Conservation (phyloP, 2,113 vertebrate species). For the Pedionomus torquatus region DNA sequence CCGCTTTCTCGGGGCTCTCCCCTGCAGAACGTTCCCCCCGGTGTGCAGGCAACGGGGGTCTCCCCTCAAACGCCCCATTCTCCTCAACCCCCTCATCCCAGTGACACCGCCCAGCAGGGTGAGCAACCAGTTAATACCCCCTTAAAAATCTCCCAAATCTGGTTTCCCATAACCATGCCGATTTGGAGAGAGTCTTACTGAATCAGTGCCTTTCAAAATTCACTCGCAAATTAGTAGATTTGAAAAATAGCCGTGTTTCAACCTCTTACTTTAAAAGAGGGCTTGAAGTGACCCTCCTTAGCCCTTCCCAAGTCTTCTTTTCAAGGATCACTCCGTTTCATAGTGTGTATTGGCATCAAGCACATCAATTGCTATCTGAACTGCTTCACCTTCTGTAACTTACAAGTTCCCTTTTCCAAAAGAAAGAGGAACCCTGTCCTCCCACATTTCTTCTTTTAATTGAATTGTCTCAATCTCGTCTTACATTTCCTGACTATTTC, state of each 20-base stretch:
- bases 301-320: not conserved
- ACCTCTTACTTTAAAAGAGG: not conserved
- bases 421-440: not conserved
- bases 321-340: not conserved
- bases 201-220: too few species aligned
- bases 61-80: accelerated
- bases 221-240: not conserved
- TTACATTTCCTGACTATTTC: not conserved
- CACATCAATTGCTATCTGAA: not conserved
- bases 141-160: not conserved
- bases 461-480: not conserved
- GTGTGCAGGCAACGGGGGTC: not conserved
- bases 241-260: not conserved
- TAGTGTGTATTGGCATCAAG: not conserved
- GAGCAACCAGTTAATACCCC: not conserved
- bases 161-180: not conserved
- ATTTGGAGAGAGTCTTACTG: accelerated
- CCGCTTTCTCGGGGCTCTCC: not conserved
- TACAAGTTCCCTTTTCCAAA: not conserved
- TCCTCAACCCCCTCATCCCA: not conserved
- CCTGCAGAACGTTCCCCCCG: not conserved
- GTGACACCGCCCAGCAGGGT: not conserved
- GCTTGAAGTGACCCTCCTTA: not conserved
- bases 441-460: not conserved
- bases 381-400: not conserved